phyloP scores from a whole-genome alignment of 2,888 invertebrate genomes.

The Tridacna crocea region DNA sequence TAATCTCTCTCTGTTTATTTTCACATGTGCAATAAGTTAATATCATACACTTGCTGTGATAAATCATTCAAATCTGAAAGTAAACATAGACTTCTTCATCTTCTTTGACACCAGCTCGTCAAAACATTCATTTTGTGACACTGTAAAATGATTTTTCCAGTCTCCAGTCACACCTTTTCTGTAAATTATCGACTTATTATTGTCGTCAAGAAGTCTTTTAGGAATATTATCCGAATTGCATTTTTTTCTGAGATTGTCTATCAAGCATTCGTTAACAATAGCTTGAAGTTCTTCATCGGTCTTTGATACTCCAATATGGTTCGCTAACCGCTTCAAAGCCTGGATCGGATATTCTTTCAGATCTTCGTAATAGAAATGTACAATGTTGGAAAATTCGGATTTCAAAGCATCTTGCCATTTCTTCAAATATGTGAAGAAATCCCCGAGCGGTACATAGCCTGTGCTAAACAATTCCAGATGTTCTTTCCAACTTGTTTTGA shows the following conservation, averaged over 20 bases:
- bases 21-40: background rate
- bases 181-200: conserved; percentile 1
- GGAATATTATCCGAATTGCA: background rate
- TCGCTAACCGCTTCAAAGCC: conserved; percentile 2
- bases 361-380: conserved; percentile 2
- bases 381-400: background rate
- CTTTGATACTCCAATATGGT: conserved; percentile 13
- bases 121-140: conserved; percentile 3
- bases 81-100: background rate
- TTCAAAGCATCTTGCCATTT: conserved; percentile 7
- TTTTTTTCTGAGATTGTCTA: background rate
- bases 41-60: background rate
- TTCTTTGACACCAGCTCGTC: background rate
- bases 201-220: background rate
- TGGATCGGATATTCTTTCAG: background rate
- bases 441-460: background rate
- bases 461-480: background rate
- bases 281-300: background rate
- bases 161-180: conserved; percentile 12
- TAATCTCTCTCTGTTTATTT: too few relatives aligned
- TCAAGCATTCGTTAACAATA: background rate
- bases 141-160: conserved; percentile 22
- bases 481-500: background rate
- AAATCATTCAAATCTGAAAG: background rate
- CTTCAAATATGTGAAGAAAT: background rate